Conservation (phyloP, 2,888 invertebrate genomes). For the Euzophera pinguis region DNA sequence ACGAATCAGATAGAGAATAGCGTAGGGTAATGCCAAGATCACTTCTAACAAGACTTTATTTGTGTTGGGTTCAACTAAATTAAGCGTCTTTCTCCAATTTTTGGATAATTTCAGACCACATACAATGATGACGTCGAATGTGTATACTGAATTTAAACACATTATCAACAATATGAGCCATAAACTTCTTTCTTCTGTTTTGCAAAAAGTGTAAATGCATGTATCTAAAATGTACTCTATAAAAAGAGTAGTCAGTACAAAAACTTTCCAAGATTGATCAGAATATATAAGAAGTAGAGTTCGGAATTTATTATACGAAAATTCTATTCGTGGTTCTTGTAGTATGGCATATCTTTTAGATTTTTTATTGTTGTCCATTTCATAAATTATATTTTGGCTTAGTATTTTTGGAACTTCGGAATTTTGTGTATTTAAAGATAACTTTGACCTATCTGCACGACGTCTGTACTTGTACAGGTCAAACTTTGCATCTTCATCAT, state of each 20-base stretch:
- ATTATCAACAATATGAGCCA: conserved; percentile 48
- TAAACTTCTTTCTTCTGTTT: conserved; percentile 39
- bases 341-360: conserved; percentile 62
- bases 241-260: conserved; percentile 52
- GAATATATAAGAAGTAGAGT: conserved; percentile 58
- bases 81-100: conserved; percentile 68
- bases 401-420: conserved; percentile 23
- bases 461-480: conserved; percentile 57
- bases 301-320: conserved; percentile 53
- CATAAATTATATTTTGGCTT: conserved; percentile 32
- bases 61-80: conserved; percentile 63
- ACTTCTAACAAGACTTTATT: conserved; percentile 51
- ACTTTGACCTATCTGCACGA: conserved; percentile 34
- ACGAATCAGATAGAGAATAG: conserved; percentile 50
- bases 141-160: conserved; percentile 54
- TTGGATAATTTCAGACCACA: conserved; percentile 62
- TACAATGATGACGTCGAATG: conserved; percentile 53
- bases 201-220: conserved; percentile 58
- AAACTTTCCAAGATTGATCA: conserved; percentile 57
- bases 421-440: conserved; percentile 29
- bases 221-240: conserved; percentile 59
- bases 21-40: conserved; percentile 57
- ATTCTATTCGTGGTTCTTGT: conserved; percentile 59
- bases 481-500: conserved; percentile 29
- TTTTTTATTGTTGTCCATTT: conserved; percentile 40